A percentile compares a stretch with the other conserved stretches of the same genome.
These are phyloP conservation scores for Microcebus griseorufus DNA, from an alignment of 2,113 vertebrate species.

Conservation along the genomic window DNA sequence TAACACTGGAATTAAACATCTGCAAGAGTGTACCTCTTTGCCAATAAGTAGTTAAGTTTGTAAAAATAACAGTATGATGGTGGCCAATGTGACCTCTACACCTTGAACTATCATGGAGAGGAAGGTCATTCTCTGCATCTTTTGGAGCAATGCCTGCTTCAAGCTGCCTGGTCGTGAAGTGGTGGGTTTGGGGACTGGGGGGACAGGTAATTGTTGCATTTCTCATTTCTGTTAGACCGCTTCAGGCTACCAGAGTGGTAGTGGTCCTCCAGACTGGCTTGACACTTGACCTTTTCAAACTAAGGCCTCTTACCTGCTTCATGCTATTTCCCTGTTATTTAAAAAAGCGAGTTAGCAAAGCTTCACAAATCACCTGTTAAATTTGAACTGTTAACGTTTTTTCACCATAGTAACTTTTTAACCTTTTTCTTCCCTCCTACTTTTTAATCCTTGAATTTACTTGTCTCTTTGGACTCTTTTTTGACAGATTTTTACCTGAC, in stretches of 20 bases:
- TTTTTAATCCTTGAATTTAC: neutral
- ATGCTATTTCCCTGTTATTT: neutral
- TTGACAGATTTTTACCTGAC: neutral
- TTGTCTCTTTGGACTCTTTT: neutral
- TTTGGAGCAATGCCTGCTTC: neutral
- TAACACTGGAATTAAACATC: no score
- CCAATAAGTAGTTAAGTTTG: no score
- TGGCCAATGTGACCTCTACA: neutral
- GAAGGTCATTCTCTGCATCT: neutral
- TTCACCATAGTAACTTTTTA: neutral
- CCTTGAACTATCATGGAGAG: neutral
- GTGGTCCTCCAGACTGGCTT: neutral
- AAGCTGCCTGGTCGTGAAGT: neutral
- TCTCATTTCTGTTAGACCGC: neutral
- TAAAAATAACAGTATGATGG: neutral
- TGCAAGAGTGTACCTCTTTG: no score
- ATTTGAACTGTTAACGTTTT: constrained; percentile 15
- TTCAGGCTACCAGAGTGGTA: neutral
- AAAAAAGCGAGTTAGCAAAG: constrained; percentile 18
- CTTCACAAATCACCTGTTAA: neutral
- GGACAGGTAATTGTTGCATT: neutral
- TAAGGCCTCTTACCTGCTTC: neutral
- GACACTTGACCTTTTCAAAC: neutral
- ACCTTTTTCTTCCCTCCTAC: neutral
- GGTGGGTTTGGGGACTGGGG: neutral